These are phyloP conservation scores for Dicaeum eximium DNA, from an alignment of 2,113 vertebrate species.

Conservation along the genomic window DNA sequence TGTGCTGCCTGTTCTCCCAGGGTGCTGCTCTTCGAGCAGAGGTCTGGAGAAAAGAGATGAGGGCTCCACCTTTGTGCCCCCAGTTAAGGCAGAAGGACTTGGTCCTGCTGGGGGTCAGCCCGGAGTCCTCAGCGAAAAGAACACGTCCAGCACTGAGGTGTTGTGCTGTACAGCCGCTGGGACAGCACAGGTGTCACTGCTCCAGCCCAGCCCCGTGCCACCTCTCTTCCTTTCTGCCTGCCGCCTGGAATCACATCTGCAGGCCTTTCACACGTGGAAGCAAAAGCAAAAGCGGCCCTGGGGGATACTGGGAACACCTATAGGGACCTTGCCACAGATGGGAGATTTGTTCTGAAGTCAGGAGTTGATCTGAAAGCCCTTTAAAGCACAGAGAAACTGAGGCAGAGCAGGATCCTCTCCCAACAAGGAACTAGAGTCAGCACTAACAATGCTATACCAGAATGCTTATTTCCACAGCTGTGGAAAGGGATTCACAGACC, in stretches of 20 bases:
- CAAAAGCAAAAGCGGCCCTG: background rate
- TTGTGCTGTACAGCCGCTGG: background rate
- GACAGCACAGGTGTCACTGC: background rate
- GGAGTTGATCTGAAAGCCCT: background rate
- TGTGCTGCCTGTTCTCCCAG: background rate
- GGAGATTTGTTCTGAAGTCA: background rate
- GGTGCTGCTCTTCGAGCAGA: background rate
- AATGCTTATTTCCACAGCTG: background rate
- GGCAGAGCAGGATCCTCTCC: background rate
- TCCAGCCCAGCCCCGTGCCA: background rate
- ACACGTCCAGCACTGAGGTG: rapidly evolving
- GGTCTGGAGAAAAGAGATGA: background rate
- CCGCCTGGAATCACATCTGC: background rate
- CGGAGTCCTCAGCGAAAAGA: background rate
- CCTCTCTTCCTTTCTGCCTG: background rate
- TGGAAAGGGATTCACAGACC: background rate
- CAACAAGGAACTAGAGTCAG: rapidly evolving
- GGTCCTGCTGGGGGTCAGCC: background rate
- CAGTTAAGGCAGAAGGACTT: background rate
- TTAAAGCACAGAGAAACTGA: background rate
- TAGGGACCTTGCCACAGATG: background rate
- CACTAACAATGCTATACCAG: background rate
- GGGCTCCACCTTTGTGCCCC: background rate
- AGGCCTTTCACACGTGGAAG: background rate
- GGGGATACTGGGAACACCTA: background rate